Evolutionary conservation across 2,888 invertebrate genomes (phyloP).

Genomic region (Zygothrica quintamaculata): DNA sequence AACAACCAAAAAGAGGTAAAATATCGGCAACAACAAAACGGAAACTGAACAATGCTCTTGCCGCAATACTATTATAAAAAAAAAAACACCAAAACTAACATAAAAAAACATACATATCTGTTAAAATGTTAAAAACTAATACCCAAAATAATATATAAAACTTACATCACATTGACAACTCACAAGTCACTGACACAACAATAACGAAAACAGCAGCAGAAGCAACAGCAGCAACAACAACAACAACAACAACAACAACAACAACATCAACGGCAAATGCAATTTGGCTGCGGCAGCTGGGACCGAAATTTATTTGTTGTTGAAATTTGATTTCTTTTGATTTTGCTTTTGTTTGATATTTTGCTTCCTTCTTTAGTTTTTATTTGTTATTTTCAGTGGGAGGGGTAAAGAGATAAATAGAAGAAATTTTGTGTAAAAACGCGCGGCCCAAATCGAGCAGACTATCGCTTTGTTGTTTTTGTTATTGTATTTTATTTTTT

Average conservation of each 20-base stretch:
- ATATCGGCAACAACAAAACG: constrained; percentile 27
- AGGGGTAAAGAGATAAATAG: constrained; percentile 63
- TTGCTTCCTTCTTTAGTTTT: constrained; percentile 49
- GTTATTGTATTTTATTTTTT: too few species aligned
- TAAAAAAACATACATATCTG: constrained; percentile 3
- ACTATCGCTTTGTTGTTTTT: constrained; percentile 33
- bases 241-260: constrained; percentile 12
- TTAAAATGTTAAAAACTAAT: constrained; percentile 32
- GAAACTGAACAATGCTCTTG: constrained; percentile 7
- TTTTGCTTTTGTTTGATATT: constrained; percentile 60
- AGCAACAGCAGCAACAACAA: constrained; percentile 8
- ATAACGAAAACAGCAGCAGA: constrained; percentile 7
- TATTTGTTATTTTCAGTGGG: constrained; percentile 28
- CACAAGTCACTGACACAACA: constrained; percentile 24
- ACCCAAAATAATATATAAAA: constrained; percentile 40
- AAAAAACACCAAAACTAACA: constrained; percentile 8
- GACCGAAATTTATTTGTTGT: constrained; percentile 28
- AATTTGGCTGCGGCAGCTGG: constrained; percentile 43
- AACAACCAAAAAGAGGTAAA: constrained; percentile 20
- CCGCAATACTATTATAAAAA: constrained; percentile 14
- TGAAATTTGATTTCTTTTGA: constrained; percentile 76
- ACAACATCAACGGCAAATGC: constrained; percentile 29
- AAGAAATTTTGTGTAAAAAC: constrained; percentile 64
- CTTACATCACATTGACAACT: constrained; percentile 65
- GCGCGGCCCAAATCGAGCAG: constrained; percentile 55